These are phyloP conservation scores for Brachionus calyciflorus DNA, from an alignment of 1,140 invertebrate species.

Conservation along the genomic window DNA sequence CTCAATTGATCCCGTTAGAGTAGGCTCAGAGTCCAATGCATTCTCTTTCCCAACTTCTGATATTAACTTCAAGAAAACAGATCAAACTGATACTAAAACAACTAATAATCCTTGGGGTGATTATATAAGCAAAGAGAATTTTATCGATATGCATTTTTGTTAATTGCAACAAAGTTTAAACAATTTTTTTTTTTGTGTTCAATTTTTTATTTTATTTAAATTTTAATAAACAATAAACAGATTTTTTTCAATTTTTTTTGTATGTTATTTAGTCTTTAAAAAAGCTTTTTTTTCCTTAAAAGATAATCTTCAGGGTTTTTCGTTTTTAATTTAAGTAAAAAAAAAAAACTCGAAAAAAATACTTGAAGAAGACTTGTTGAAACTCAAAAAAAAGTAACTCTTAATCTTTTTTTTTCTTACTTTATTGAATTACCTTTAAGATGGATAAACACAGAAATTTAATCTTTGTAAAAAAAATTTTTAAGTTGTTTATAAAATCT, in stretches of 20 bases:
- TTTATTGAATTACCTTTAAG: slow-evolving; percentile 43
- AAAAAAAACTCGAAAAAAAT: neutral
- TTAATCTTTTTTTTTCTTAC: neutral
- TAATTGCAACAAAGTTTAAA: slow-evolving; percentile 9
- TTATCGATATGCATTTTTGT: slow-evolving; percentile 44
- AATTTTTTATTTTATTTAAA: slow-evolving; percentile 4
- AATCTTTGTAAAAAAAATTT: slow-evolving; percentile 11
- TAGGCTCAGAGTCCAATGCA: neutral
- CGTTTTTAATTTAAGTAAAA: neutral
- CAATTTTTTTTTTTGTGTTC: neutral
- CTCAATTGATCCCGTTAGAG: neutral
- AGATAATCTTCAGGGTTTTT: neutral
- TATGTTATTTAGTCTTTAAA: too few species aligned
- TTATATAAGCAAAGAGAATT: slow-evolving; percentile 43
- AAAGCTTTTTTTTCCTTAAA: neutral
- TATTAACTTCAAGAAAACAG: too few species aligned
- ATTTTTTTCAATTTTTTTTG: slow-evolving; percentile 4
- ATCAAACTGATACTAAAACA: slow-evolving; percentile 7
- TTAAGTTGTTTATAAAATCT: slow-evolving; percentile 32
- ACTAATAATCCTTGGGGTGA: slow-evolving; percentile 34
- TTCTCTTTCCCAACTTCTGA: too few species aligned
- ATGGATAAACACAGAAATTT: slow-evolving; percentile 43
- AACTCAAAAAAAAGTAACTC: too few species aligned
- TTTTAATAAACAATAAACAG: slow-evolving; percentile 22
- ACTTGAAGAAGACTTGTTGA: slow-evolving; percentile 16